phyloP scores from a whole-genome alignment of 2,113 vertebrate genomes.

The Chloropsis hardwickii region DNA sequence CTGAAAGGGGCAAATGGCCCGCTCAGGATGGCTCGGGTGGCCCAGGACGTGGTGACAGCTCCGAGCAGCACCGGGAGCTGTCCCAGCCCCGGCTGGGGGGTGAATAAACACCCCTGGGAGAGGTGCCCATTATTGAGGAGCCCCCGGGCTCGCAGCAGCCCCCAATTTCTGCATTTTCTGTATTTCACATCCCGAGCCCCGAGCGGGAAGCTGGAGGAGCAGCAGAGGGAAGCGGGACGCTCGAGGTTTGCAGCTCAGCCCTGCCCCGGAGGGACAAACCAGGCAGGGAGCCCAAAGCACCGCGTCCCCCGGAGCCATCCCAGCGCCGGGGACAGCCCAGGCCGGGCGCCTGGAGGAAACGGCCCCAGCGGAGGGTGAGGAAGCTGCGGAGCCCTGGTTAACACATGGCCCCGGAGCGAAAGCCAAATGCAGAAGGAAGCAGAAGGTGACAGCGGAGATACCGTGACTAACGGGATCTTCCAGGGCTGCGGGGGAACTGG shows the following conservation, averaged over 20 bases:
- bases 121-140: not conserved
- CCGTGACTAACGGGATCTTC: constrained; percentile 44
- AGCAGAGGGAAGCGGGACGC: not conserved
- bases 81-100: rapidly evolving
- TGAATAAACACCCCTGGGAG: not conserved
- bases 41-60: rapidly evolving
- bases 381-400: constrained; percentile 43
- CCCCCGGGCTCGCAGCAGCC: rapidly evolving
- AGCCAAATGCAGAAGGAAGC: constrained; percentile 66
- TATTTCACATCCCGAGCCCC: rapidly evolving
- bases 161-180: not conserved
- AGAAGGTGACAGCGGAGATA: constrained; percentile 51
- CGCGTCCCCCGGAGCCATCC: not conserved
- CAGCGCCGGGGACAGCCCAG: not conserved
- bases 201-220: not conserved
- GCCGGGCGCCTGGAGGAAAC: not conserved
- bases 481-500: constrained; percentile 26
- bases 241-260: not conserved
- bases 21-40: rapidly evolving
- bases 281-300: not conserved
- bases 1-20: rapidly evolving
- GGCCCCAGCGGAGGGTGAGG: not conserved
- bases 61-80: not conserved
- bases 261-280: not conserved
- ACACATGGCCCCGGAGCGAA: constrained; percentile 22